Evolutionary conservation across 2,113 vertebrate genomes (phyloP).

Genomic region (Carassius auratus): DNA sequence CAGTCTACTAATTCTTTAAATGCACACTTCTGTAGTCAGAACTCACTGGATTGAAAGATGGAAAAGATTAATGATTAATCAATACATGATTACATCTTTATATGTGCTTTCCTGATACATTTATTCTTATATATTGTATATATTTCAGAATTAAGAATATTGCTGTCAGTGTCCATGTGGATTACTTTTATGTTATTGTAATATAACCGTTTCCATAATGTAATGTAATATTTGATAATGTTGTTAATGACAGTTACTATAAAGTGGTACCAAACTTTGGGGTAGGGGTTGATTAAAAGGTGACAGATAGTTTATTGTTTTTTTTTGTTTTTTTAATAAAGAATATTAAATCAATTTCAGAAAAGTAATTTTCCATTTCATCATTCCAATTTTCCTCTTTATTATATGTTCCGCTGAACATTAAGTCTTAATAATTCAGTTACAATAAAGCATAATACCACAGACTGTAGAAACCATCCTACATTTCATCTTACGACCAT

Average conservation of each 20-base stretch:
- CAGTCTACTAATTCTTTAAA: slow-evolving; percentile 20
- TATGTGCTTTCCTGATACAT: not conserved
- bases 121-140: not conserved
- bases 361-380: not conserved
- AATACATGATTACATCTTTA: not conserved
- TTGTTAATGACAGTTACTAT: not conserved
- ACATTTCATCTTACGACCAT: too few relatives aligned
- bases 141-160: slow-evolving; percentile 12
- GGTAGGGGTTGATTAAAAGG: not conserved
- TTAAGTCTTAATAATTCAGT: not conserved
- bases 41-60: slow-evolving; percentile 11
- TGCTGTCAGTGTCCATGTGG: not conserved
- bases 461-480: too few relatives aligned
- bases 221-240: not conserved
- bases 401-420: not conserved
- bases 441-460: too few relatives aligned
- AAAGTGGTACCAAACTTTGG: not conserved
- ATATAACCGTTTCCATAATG: not conserved
- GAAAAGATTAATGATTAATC: not conserved
- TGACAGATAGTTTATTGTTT: not conserved
- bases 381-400: too few relatives aligned
- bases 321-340: slow-evolving; percentile 24
- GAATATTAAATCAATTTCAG: not conserved
- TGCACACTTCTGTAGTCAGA: not conserved
- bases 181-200: not conserved